Conservation (phyloP, 2,113 vertebrate genomes). For the Rhynchopsitta pachyrhyncha region DNA sequence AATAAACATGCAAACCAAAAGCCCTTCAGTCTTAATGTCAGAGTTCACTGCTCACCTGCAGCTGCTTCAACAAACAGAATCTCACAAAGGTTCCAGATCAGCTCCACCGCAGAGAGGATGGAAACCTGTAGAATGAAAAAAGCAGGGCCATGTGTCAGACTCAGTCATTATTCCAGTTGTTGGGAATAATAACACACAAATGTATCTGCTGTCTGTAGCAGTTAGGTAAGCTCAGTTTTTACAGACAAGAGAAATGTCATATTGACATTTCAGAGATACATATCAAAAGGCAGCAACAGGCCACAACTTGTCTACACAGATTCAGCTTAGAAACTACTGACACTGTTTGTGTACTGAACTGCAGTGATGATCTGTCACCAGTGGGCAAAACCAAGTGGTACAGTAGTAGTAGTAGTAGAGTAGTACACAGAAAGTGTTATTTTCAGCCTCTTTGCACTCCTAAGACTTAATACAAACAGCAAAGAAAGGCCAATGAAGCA, state of each 20-base stretch:
- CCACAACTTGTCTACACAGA: background rate
- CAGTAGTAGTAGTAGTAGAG: too few species aligned
- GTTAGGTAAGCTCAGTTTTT: background rate
- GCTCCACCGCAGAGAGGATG: conserved; percentile 91
- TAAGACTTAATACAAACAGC: background rate
- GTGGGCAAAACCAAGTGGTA: background rate
- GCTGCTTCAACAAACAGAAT: conserved; percentile 95
- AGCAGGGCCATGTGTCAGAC: background rate
- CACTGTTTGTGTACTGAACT: background rate
- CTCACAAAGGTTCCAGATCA: conserved; percentile 98
- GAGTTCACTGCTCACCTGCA: conserved; percentile 76
- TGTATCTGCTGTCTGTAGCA: background rate
- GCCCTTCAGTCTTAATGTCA: background rate
- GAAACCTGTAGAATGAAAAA: conserved; percentile 78
- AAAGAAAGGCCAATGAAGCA: background rate
- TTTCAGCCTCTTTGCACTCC: background rate
- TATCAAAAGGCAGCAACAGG: background rate
- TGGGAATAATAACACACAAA: background rate
- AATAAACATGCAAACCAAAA: background rate
- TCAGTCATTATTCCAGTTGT: background rate
- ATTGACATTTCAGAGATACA: background rate
- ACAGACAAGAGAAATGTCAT: background rate
- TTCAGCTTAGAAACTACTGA: background rate
- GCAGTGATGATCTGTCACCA: background rate
- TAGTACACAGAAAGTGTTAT: background rate